Evolutionary conservation across 92 coral and sea anemone species (phyloP), one percentile per base, ranked within the genome.

Genomic region (Palythoa caribaeorum): DNA sequence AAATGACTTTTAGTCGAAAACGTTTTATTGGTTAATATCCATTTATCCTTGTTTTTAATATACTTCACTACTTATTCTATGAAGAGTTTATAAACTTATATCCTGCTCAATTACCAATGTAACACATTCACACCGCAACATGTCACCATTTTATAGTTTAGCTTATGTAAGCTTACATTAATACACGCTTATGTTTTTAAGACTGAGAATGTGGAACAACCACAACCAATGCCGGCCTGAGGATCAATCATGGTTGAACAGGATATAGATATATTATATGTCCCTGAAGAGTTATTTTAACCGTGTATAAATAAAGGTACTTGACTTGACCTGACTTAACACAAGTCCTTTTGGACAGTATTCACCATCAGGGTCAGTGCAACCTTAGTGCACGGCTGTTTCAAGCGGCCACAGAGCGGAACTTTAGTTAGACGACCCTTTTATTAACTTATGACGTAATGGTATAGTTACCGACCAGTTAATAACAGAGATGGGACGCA

Each of bases 171-270:
- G 81, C 81, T 35, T 20, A 20, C 11, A 68, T 68, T 1, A 20
- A 68, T 83, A 17, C 87, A 70, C 19, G n/a, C 65, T 70, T 84
- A 70, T 70, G 40, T 68, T 84, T 84, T 70, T 70, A 0, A 84
- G 87, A 15, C 76, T 83, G 87, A 38, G 65, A 83, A 83, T 83
- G 87, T 83, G 87, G 76, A 83, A 83, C 73, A 55, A 79, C 71
- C 68, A 80, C 52, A 19, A 19, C 66, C 66, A 60, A 60, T 36
- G 57, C 50, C 57, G 73, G 85, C 73, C 85, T 80, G 85, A 80
- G 20, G 85, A 80, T 55, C 85, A n/a, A 80, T 80, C 85, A 28
- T 80, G 85, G 85, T 80, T 80, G 35, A 54, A 60, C 19, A 47
- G 28, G 28, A 28, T 28, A 28, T 28, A 28, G 28, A 28, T 28